A percentile compares a stretch with the other conserved stretches of the same genome.
These are phyloP conservation scores for Hemicentrotus pulcherrimus DNA, from an alignment of 35 echinoderm and acorn worm species.

Conservation along the genomic window DNA sequence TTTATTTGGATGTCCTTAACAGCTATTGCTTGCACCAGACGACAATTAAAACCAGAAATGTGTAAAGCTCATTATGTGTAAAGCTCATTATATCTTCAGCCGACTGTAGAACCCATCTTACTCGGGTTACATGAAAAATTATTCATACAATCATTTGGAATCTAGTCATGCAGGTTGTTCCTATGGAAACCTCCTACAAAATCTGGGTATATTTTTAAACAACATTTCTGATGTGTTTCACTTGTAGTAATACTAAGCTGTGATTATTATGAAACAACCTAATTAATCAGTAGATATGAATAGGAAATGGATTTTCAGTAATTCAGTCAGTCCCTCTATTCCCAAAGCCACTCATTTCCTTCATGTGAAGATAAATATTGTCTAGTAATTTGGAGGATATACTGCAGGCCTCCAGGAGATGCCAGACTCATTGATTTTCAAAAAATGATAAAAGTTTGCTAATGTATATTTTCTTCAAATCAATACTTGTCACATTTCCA, in stretches of 20 bases:
- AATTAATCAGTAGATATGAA: background rate
- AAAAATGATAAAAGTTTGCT: background rate
- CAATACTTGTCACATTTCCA: background rate
- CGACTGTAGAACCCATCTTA: background rate
- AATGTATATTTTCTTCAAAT: background rate
- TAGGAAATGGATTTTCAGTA: background rate
- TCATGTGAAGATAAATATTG: background rate
- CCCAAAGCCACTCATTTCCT: background rate
- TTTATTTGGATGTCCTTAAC: background rate
- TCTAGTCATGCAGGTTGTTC: too few relatives aligned
- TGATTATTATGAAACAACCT: too few relatives aligned
- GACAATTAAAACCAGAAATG: background rate
- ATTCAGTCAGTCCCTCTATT: background rate
- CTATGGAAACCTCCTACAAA: too few relatives aligned
- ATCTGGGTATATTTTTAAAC: background rate
- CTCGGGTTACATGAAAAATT: background rate
- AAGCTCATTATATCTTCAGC: constrained; percentile 17
- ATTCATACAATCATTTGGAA: too few relatives aligned
- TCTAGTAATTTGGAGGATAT: background rate
- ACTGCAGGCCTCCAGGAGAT: background rate
- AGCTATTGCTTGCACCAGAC: background rate
- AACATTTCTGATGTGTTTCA: background rate
- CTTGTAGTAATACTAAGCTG: background rate
- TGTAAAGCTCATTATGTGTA: constrained; percentile 5
- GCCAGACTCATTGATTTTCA: background rate